Evolutionary conservation across 1,140 invertebrate genomes (phyloP), one percentile per base, ranked within the genome.

Genomic region (Mycetomoellerius zeteki): DNA sequence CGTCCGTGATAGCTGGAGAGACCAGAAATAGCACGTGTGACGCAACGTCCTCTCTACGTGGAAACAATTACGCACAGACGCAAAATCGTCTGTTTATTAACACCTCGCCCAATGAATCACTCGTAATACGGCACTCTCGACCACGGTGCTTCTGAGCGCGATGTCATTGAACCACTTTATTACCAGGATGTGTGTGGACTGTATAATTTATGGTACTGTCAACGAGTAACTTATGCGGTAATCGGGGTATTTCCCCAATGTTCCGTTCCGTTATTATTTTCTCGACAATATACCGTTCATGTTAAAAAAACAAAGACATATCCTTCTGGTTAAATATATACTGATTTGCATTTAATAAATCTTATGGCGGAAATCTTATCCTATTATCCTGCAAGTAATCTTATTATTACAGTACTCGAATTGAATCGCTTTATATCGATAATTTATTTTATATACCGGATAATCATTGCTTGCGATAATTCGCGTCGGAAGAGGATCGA

Each of bases 81-180:
- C 58, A 14, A 47, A 89, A 77, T 52, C 33, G 24, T 21, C 65
- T 47, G 33, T 73, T 87, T 86, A 89, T 89, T 86, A 89, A 37
- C 80, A 24, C 37, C 87, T 69, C 47, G 43, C 54, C 56, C 81
- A 76, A 90, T 90, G 88, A 90, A 90, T 90, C 88, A 89, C 52
- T 52, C 37, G 27, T 58, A 56, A 75, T 72, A 85, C 58, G 73
- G 56, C 62, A 47, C 37, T 81, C 69, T 56, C 77, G 60, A 58
- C 56, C 50, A 62, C 60, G 62, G n/a, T 21, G 37, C 33, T 54
- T 21, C 73, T 37, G 24, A 21, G 30, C 43, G 24, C 84, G 71
- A 80, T 90, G 82, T 90, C 89, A 88, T 90, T 88, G 82, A 90
- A 91, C 89, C 60, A 88, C 58, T 90, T 90, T 88, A 90, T 90